Percentiles rank a stretch among this genome's conserved stretches.
These are phyloP conservation scores for Apomyelois bistriatella DNA, from an alignment of 2,888 invertebrate genomes.

Conservation along the genomic window DNA sequence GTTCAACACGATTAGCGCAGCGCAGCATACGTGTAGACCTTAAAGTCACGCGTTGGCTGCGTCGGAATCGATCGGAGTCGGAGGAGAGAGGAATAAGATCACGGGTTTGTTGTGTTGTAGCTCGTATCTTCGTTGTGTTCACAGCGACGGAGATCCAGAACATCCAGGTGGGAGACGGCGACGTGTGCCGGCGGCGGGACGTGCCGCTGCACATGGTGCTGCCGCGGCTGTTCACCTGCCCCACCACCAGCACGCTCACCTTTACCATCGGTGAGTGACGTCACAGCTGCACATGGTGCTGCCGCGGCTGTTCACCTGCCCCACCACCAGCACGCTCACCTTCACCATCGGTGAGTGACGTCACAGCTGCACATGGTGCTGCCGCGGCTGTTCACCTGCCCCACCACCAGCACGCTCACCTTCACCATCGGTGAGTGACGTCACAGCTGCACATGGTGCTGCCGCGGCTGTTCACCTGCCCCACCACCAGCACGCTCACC, in stretches of 20 bases:
- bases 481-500: constrained; percentile 92
- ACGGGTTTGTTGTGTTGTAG: too few species aligned
- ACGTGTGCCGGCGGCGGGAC: constrained; percentile 88
- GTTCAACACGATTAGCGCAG: too few species aligned
- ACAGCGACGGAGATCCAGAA: constrained; percentile 98
- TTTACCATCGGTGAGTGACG: constrained; percentile 89
- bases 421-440: constrained; percentile 89
- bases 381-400: constrained; percentile 96
- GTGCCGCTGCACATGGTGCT: constrained; percentile 97
- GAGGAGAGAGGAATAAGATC: too few species aligned
- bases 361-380: constrained; percentile 92
- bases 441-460: constrained; percentile 92
- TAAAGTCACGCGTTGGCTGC: too few species aligned
- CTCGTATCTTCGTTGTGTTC: too few species aligned
- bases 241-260: constrained; percentile 92
- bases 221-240: constrained; percentile 96
- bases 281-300: constrained; percentile 92
- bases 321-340: constrained; percentile 92
- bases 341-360: constrained; percentile 89
- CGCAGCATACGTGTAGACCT: too few species aligned
- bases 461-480: constrained; percentile 96
- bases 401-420: constrained; percentile 92
- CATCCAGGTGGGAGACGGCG: constrained; percentile 97
- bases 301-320: constrained; percentile 96
- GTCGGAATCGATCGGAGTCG: too few species aligned